phyloP scores from a whole-genome alignment of 2,797 vertebrate species.

The Tiaroga cobitis region DNA sequence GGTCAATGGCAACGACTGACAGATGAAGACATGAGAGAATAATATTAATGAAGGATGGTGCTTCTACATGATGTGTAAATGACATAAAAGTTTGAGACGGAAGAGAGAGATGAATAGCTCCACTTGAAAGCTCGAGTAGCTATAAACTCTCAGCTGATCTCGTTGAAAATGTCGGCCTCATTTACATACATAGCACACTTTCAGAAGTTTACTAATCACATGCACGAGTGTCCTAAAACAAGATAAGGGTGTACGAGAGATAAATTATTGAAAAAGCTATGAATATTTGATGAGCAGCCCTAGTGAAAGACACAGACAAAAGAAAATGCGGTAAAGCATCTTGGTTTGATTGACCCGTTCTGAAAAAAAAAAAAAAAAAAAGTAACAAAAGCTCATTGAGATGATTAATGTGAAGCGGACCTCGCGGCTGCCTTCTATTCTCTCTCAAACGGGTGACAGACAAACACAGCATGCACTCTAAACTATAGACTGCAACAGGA shows the following conservation, averaged over 20 bases:
- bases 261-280: constrained; percentile 62
- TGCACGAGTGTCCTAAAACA: constrained; percentile 48
- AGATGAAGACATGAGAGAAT: constrained; percentile 14
- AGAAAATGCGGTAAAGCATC: constrained; percentile 49
- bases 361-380: constrained; percentile 11
- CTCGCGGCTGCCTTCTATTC: constrained; percentile 31
- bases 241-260: constrained; percentile 43
- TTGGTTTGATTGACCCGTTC: constrained; percentile 51
- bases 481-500: constrained; percentile 27
- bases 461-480: constrained; percentile 39
- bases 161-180: constrained; percentile 36
- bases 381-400: constrained; percentile 45
- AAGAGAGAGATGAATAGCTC: constrained; percentile 45
- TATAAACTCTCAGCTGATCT: constrained; percentile 35
- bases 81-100: constrained; percentile 24
- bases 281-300: constrained; percentile 57
- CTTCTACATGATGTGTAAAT: constrained; percentile 21
- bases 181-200: constrained; percentile 55
- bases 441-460: constrained; percentile 25
- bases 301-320: constrained; percentile 42
- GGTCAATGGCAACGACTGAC: constrained; percentile 15
- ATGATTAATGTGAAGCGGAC: constrained; percentile 43
- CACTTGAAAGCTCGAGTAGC: constrained; percentile 41
- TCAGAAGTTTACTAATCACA: constrained; percentile 55
- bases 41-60: constrained; percentile 16